Conservation (phyloP, 2,797 vertebrate species). For the Pipistrellus kuhlii region DNA sequence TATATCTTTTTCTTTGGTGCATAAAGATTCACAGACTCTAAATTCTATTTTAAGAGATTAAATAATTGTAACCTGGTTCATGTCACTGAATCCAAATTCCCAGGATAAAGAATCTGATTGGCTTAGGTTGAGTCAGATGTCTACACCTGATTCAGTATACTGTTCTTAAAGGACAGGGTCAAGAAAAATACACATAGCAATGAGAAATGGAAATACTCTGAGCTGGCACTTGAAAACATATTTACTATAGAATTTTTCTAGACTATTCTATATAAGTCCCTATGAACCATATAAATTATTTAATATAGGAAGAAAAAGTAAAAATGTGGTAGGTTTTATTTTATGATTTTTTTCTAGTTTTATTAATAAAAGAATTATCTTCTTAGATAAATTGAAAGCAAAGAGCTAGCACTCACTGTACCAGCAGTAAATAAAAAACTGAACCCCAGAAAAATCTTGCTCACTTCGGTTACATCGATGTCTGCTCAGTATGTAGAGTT, state of each 20-base stretch:
- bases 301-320: background rate
- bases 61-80: background rate
- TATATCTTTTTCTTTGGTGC: background rate
- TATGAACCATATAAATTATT: background rate
- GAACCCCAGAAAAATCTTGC: background rate
- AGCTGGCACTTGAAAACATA: background rate
- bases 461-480: background rate
- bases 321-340: background rate
- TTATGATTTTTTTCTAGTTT: background rate
- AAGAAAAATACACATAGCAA: background rate
- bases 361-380: background rate
- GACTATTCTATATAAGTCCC: background rate
- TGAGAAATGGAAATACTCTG: background rate
- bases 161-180: background rate
- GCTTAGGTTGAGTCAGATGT: background rate
- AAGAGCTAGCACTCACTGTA: background rate
- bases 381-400: background rate
- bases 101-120: background rate
- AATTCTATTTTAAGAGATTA: background rate
- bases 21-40: background rate
- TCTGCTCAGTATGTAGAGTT: background rate
- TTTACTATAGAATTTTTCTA: background rate
- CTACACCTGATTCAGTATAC: background rate
- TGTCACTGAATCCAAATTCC: background rate
- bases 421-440: background rate